Evolutionary conservation across 1,140 invertebrate species (phyloP).

Genomic region (Adoxophyes honmai): DNA sequence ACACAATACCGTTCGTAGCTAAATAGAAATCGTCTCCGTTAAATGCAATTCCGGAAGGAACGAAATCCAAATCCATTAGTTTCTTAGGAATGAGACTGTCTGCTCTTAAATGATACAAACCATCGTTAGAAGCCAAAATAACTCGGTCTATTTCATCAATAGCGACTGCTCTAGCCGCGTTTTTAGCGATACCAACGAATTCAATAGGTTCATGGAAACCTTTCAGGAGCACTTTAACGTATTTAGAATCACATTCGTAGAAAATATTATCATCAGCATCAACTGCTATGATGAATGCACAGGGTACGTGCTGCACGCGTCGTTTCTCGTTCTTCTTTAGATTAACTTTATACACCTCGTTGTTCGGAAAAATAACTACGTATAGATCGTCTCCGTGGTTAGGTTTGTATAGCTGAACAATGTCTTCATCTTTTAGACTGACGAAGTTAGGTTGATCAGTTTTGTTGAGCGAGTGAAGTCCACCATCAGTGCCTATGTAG

Average conservation of each 20-base stretch:
- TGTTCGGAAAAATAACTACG: constrained; percentile 56
- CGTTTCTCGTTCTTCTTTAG: constrained; percentile 51
- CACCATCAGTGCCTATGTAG: constrained; percentile 58
- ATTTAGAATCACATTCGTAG: constrained; percentile 68
- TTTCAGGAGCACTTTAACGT: constrained; percentile 60
- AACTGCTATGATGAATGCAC: constrained; percentile 57
- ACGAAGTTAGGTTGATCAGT: constrained; percentile 47
- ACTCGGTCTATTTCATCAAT: constrained; percentile 43
- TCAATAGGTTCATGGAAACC: constrained; percentile 64
- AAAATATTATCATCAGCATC: constrained; percentile 57
- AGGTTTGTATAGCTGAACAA: constrained; percentile 60
- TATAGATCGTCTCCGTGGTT: constrained; percentile 45
- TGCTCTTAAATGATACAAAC: constrained; percentile 53
- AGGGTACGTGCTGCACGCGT: constrained; percentile 52
- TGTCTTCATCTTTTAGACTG: constrained; percentile 56
- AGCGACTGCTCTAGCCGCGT: constrained; percentile 51
- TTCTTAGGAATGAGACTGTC: constrained; percentile 59
- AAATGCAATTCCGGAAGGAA: constrained; percentile 55
- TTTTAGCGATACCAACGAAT: constrained; percentile 60
- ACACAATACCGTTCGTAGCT: constrained; percentile 53
- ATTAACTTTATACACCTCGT: constrained; percentile 52
- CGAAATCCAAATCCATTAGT: constrained; percentile 58
- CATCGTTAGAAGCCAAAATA: constrained; percentile 62
- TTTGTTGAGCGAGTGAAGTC: constrained; percentile 46
- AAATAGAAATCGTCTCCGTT: constrained; percentile 45